Evolutionary conservation across 2,113 vertebrate genomes (phyloP).

Genomic region (Marmota monax): DNA sequence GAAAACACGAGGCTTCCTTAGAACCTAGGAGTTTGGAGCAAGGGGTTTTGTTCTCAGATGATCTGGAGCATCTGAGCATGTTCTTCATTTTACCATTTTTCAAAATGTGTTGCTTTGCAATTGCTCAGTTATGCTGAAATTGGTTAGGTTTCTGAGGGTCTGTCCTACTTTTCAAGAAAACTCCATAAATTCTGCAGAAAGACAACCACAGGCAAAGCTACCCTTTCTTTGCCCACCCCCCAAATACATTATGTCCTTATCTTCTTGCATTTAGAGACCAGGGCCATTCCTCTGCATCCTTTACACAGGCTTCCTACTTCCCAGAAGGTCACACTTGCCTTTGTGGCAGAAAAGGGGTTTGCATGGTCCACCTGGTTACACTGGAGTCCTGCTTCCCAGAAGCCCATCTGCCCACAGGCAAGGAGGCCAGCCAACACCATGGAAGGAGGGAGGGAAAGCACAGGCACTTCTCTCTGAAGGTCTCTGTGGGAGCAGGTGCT

Average conservation of each 20-base stretch:
- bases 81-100: not conserved
- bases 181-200: not conserved
- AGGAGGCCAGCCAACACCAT: not conserved
- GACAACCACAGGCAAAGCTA: not conserved
- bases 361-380: not conserved
- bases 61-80: too few species aligned
- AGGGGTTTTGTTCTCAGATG: not conserved
- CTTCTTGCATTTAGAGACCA: not conserved
- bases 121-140: not conserved
- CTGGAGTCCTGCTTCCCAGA: not conserved
- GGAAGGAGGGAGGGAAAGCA: not conserved
- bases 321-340: not conserved
- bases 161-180: not conserved
- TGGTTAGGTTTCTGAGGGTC: not conserved
- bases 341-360: not conserved
- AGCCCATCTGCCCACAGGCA: not conserved
- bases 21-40: too few species aligned
- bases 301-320: not conserved
- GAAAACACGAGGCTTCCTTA: not conserved
- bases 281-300: fast-evolving
- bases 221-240: not conserved
- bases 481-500: fast-evolving
- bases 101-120: not conserved
- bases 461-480: not conserved
- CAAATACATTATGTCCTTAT: not conserved